These are phyloP conservation scores for Cremastobaeus sp. DNA, from an alignment of 2,888 invertebrate species.

Conservation along the genomic window DNA sequence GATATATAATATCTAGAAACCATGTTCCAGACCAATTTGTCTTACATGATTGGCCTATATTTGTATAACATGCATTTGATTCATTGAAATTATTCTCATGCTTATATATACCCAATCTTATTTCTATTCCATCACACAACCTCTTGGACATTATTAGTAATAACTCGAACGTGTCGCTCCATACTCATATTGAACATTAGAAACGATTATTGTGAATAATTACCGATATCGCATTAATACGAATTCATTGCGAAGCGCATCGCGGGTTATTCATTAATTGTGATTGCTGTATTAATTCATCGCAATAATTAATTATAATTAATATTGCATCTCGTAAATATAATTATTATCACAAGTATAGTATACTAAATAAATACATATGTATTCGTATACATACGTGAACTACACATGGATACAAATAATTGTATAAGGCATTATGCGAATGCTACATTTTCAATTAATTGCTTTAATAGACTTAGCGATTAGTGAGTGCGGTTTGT, in stretches of 20 bases:
- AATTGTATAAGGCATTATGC: conserved; percentile 29
- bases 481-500: conserved; percentile 7
- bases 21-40: conserved; percentile 14
- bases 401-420: conserved; percentile 35
- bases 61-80: conserved; percentile 2
- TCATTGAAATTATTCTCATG: too few relatives aligned
- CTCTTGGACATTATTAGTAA: too few relatives aligned
- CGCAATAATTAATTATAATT: conserved; percentile 57
- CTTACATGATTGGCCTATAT: conserved; percentile 33
- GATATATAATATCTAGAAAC: too few relatives aligned
- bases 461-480: conserved; percentile 23
- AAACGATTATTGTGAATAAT: conserved; percentile 18
- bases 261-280: conserved; percentile 39
- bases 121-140: background rate
- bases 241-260: conserved; percentile 36
- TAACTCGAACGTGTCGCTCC: conserved; percentile 12
- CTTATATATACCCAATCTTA: too few relatives aligned
- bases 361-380: conserved; percentile 49
- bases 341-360: conserved; percentile 52
- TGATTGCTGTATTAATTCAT: conserved; percentile 45
- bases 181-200: conserved; percentile 14
- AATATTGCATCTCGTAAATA: conserved; percentile 47
- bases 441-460: conserved; percentile 34
- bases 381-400: conserved; percentile 50
- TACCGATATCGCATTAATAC: conserved; percentile 33